Evolutionary conservation across 2,888 invertebrate genomes (phyloP), one percentile per base, ranked within the genome.

Genomic region (Leptopilina myrica): DNA sequence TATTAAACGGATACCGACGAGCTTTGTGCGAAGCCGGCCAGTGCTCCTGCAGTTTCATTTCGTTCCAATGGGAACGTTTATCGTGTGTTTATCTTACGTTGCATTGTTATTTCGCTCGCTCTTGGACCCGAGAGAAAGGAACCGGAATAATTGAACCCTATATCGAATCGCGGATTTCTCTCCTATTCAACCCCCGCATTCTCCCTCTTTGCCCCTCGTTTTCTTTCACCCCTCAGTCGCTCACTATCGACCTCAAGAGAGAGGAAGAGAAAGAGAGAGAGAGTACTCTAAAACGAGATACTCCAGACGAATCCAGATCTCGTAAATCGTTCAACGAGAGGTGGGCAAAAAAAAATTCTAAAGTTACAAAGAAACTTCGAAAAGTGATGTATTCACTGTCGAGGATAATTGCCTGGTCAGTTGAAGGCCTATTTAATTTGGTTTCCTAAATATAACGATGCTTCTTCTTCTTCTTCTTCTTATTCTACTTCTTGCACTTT

Each of bases 21-120:
- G 77, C 76, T 79, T 79, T 80, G 79, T 79, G 79, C 76, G 75
- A 79, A 81, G 80, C 75, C 79, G 69, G 77, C 66, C 66, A 82
- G 76, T 76, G 80, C 73, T 76, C 82, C 84, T 76, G 82, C 84
- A 86, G 85, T 88, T 88, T 89, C 89, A 88, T 89, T 87, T 85
- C 86, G 85, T 85, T 84, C 83, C 82, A 83, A 84, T 84, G 84
- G 82, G 79, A 84, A 82, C 86, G 84, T 88, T 88, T 87, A 88
- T 87, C 88, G 86, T 83, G 84, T 87, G 87, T 89, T 89, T 89
- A 89, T 89, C 88, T 89, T 87, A 86, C 86, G 84, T 85, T 78
- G 86, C 88, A 87, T 88, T 89, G 89, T 89, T 88, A 86, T 89
- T 89, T 89, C 85, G 83, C 85, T 84, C 81, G 76, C 73, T 79